phyloP scores from a whole-genome alignment of 2,113 vertebrate genomes.

The Pterocles orientalis region DNA sequence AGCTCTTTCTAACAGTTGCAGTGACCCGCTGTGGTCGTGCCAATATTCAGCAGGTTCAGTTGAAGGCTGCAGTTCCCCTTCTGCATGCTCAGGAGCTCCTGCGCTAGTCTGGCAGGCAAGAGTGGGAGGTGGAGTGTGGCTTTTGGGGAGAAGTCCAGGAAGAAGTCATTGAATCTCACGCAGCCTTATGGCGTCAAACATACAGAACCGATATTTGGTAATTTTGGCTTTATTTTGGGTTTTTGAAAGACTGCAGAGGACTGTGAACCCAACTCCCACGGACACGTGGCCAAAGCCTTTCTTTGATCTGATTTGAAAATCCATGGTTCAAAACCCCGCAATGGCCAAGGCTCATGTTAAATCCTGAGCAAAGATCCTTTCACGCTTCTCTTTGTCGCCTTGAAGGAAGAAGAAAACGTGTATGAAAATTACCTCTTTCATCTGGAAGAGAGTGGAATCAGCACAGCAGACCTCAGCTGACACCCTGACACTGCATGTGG shows the following conservation, averaged over 20 bases:
- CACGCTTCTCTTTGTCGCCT: neutral
- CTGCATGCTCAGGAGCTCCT: neutral
- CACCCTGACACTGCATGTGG: no score
- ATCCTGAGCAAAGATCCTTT: neutral
- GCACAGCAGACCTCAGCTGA: neutral
- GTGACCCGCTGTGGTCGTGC: neutral
- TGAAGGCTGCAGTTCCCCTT: neutral
- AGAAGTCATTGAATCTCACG: neutral
- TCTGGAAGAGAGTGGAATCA: neutral
- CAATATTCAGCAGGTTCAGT: neutral
- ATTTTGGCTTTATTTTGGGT: neutral
- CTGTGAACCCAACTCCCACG: neutral
- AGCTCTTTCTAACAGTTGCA: neutral
- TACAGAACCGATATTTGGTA: neutral
- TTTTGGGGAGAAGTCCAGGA: neutral
- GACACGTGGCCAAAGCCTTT: neutral
- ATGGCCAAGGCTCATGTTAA: neutral
- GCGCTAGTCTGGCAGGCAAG: neutral
- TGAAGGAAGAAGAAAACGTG: neutral
- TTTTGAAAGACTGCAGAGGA: neutral
- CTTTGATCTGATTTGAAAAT: neutral
- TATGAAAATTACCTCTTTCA: neutral
- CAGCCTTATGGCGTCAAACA: neutral
- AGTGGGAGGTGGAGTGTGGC: neutral
- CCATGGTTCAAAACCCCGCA: fast-evolving